Base-by-base conservation (phyloP, 2,888 invertebrate genomes). In the Deilephila elpenor region DNA sequence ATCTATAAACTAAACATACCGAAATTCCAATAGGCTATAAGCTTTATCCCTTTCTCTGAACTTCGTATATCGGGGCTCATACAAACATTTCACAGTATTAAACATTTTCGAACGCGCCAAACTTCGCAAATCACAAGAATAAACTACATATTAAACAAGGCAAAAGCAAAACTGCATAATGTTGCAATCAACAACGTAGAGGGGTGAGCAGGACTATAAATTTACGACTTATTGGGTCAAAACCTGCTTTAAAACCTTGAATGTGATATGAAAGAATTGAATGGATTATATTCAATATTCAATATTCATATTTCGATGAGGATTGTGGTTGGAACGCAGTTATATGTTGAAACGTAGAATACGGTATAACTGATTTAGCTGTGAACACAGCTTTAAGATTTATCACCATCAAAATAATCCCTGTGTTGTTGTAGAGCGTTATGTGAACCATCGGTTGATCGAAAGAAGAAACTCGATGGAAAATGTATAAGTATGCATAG, bases 51-150 rank as follows among this genome's bases (percentile, higher is more conserved):
- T 71, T 59, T 8, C 20, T 14, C 19, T 8, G 25, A 25, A 56
- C 1, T 37, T 5, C 74, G 73, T 77, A 79, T n/a, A 71, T 76
- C 74, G 62, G 32, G 84, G 82, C 74, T 87, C 87, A 71, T 81
- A 87, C 74, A 88, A 78, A 62, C 83, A 83, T 61, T 85, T 81
- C 82, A 87, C 83, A 53, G 79, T 83, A 74, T 87, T 88, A 72
- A 84, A 87, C 87, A 88, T 88, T 62, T 75, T 79, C 51, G 75
- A 62, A 56, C n/a, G n/a, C 19, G 56, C 8, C 44, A n/a, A 34
- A 44, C 64, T n/a, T 20, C 44, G 37, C 44, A 20, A 67, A 51
- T 51, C 17, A 32, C 32, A 34, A 5, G 5, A 19, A 62, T 14
- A 19, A 37, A 62, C 19, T n/a, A 7, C 8, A 37, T 34, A 34